Evolutionary conservation across 2,888 invertebrate genomes (phyloP), one percentile per base, ranked within the genome.

Genomic region (Agrotis exclamationis): DNA sequence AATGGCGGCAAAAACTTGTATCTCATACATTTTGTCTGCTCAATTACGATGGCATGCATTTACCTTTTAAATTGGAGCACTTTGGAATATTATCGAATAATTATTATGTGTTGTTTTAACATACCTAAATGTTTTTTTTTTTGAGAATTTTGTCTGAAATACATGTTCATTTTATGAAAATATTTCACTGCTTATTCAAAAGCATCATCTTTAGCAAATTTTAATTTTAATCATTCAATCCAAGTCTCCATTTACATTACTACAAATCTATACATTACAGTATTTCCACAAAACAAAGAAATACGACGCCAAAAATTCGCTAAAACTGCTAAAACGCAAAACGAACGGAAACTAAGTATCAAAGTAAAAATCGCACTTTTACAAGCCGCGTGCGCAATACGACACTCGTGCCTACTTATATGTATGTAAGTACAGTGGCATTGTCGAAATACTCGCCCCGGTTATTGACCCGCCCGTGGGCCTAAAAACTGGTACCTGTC

Each of bases 361-460:
- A 85, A 48, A 39, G 44, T 50, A 11, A 84, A 86, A 85, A 83
- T 86, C 85, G 89, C 89, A 87, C 86, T 83, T 60, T 73, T 66
- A 76, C 67, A 63, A 56, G 85, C 81, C 85, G 87, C 66, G 77
- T 71, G 85, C 60, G 80, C 78, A 83, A 84, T 81, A 78, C 58
- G 84, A 83, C 58, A 73, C 73, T 76, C 60, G 75, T 44, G 48
- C 70, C 44, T 75, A 66, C 74, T 45, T 66, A 65, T 67, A 68
- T 62, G 65, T 67, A 68, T 63, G 60, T n/a, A n/a, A n/a, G n/a
- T 76, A 67, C 58, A 74, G 85, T 85, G 84, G 82, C 89, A 89
- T 91, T 90, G 92, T 92, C 93, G 89, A 92, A 93, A 92, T 91
- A 89, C 89, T 79, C 89, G 95, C 93, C 86, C 95, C 86, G 95